Evolutionary conservation across 53 echinoderm and acorn worm genomes (phyloP), one percentile per base, ranked within the genome.

Genomic region (Zoroaster sp.): DNA sequence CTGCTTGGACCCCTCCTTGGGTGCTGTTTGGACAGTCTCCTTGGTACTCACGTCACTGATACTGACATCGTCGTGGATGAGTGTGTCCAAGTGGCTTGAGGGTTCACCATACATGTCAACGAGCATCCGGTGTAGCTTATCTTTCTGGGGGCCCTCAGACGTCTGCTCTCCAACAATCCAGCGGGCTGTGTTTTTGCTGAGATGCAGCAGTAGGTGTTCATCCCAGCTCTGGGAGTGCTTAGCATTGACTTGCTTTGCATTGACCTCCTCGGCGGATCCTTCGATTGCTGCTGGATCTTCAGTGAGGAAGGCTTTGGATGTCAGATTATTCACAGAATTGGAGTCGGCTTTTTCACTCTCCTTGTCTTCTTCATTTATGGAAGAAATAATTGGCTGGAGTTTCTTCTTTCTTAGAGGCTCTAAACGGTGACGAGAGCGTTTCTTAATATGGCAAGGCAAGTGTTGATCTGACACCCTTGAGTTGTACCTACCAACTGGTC

Each of bases 131-230:
- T 89, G 73, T 3, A 99, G 90, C 63, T 91, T 92, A 69, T 96
- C 99, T 80, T 90, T 96, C 83, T 94, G 96, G 0, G 92, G 93
- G 0, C 99, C 99, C 45, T 95, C 94, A 1, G 74, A 59, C 3
- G 94, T 94, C 42, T 94, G 93, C 66, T 99, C 99, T 30, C 83
- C 90, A 17, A 96, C 95, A 10, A 99, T 96, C 99, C 99, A 99
- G 69, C 99, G 75, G 9, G 99, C 99, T 4, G 99, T 99, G 41
- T 94, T 95, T 67, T 99, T 99, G 71, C 99, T 99, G 36, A 99
- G 87, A 74, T 96, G 87, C 88, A 94, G 77, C 73, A 99, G 83
- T 45, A 99, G 71, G 40, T 94, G 89, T n/a, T 92, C 93, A 40
- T 99, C 99, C 99, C 99, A 99, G 33, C 93, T 96, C 44, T 87